phyloP scores from a whole-genome alignment of 2,797 vertebrate genomes.

The Oophaga sylvatica region DNA sequence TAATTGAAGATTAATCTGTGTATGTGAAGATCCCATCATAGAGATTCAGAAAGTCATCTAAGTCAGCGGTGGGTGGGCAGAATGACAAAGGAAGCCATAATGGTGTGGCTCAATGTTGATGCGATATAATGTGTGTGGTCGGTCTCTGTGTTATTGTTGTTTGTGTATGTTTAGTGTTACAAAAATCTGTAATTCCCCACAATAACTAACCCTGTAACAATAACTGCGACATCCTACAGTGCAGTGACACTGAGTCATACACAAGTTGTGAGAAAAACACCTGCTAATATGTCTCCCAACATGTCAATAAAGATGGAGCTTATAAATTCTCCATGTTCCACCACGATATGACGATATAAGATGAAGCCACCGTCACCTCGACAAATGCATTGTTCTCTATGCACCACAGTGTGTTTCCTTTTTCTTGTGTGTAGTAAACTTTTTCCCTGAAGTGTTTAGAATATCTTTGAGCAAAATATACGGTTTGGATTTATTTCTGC shows the following conservation, averaged over 20 bases:
- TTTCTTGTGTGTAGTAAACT: neutral
- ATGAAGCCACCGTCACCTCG: neutral
- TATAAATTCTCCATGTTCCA: neutral
- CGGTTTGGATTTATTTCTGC: neutral
- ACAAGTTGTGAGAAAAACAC: too few species aligned
- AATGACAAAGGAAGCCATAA: neutral
- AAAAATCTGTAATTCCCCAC: neutral
- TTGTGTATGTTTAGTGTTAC: neutral
- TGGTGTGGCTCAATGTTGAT: neutral
- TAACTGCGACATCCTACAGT: neutral
- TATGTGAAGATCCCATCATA: neutral
- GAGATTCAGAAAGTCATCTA: neutral
- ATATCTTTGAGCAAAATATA: neutral
- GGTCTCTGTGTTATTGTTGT: conserved; percentile 1
- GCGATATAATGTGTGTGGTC: conserved; percentile 12
- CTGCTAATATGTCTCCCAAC: neutral
- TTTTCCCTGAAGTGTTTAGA: neutral
- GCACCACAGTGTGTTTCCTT: neutral
- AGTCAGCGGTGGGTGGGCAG: neutral
- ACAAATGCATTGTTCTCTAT: neutral
- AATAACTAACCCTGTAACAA: neutral
- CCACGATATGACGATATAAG: neutral
- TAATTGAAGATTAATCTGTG: neutral
- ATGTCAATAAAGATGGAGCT: neutral
- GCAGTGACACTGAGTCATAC: neutral